Percentiles rank a stretch among this genome's conserved stretches.
These are phyloP conservation scores for Monopis laevigella DNA, from an alignment of 2,888 invertebrate genomes.

Conservation along the genomic window DNA sequence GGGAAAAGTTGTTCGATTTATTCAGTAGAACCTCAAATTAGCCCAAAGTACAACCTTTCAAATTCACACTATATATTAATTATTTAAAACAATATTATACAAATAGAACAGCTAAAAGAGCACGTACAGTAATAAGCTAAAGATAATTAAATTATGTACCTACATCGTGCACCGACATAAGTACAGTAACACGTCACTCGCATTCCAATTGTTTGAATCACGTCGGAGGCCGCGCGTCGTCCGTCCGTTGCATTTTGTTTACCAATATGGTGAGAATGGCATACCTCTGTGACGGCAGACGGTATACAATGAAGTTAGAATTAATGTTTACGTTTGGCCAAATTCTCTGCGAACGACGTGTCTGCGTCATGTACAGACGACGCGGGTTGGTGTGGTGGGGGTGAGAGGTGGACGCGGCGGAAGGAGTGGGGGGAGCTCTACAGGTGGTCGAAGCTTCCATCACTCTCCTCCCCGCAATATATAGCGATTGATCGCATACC, in stretches of 20 bases:
- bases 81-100: no score
- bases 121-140: constrained; percentile 9
- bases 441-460: constrained; percentile 46
- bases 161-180: neutral
- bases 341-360: constrained; percentile 41
- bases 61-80: no score
- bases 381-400: constrained; percentile 20
- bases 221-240: constrained; percentile 42
- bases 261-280: constrained; percentile 1
- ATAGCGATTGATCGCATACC: constrained; percentile 61
- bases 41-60: no score
- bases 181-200: constrained; percentile 2
- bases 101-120: neutral
- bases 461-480: constrained; percentile 29
- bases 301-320: constrained; percentile 64
- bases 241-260: constrained; percentile 23
- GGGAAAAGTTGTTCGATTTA: no score
- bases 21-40: no score
- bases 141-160: constrained; percentile 10
- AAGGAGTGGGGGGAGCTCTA: constrained; percentile 31
- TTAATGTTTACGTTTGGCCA: constrained; percentile 67
- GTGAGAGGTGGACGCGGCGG: constrained; percentile 22
- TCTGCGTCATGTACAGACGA: constrained; percentile 63
- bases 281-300: constrained; percentile 5
- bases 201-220: constrained; percentile 39